Conservation (phyloP, 2,888 invertebrate species). For the Caenorhabditis zanzibari region DNA sequence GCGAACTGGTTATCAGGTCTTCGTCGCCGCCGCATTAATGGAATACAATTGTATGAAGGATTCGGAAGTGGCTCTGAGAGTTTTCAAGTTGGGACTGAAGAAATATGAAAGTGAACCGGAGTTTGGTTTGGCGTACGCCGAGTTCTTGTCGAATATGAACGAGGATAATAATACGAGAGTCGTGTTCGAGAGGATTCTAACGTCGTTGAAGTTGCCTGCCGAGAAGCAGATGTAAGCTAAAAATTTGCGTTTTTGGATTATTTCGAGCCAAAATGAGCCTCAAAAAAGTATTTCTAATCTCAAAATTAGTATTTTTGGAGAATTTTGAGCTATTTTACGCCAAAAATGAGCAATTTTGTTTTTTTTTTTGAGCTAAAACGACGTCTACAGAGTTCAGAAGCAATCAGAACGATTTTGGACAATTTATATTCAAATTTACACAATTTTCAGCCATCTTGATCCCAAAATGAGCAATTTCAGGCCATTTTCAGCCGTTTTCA, state of each 20-base stretch:
- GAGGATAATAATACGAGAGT: conserved; percentile 99
- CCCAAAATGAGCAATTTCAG: no score
- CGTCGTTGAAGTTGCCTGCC: conserved; percentile 92
- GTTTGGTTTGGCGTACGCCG: conserved; percentile 96
- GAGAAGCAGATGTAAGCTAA: conserved; percentile 87
- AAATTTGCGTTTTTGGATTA: conserved; percentile 16
- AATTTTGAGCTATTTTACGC: no score
- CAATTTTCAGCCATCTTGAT: no score
- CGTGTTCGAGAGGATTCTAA: conserved; percentile 96
- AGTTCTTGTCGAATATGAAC: conserved; percentile 97
- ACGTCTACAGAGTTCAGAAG: no score
- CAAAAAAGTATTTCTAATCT: no score
- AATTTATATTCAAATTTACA: no score
- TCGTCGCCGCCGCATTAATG: conserved; percentile 97
- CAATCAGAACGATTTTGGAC: no score
- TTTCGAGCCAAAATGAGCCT: no score
- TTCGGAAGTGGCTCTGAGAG: conserved; percentile 95
- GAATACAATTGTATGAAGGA: conserved; percentile 95
- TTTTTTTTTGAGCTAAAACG: no score
- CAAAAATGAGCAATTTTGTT: no score
- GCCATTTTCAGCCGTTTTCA: no score
- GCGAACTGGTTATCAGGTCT: conserved; percentile 92
- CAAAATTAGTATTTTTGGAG: no score
- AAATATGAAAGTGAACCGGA: conserved; percentile 96
- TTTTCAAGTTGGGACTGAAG: conserved; percentile 97